Evolutionary conservation across 2,113 vertebrate species (phyloP), one percentile per base, ranked within the genome.

Genomic region (Verasper variegatus): DNA sequence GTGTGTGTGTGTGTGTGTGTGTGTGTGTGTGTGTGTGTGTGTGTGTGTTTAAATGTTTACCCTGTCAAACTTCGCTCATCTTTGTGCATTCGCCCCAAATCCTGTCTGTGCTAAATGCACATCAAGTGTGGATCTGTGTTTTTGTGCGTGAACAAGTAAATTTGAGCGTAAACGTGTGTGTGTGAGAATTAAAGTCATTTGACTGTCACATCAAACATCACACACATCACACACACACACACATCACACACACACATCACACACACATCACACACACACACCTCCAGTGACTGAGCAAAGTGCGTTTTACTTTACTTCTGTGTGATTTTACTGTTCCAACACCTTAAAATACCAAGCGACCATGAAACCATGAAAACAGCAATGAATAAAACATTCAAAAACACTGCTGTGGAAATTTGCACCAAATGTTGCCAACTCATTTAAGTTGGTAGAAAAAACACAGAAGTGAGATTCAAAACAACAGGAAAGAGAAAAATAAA

Each of bases 1-100:
- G 2, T 71, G 60, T 45, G 24, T 66, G 40, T n/a, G 26, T 52
- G 68, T 56, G 52, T 24, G 60, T 60, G 66, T 65, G 23, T 37
- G 45, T 42, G 40, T 55, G n/a, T 75, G 59, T 64, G 27, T 67
- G 56, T 54, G 57, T 77, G 15, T 15, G n/a, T 71, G 57, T 42
- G 18, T 68, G n/a, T n/a, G 21, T 52, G 23, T 24, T 2, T 24
- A 4, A 35, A 35, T 40, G 37, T 40, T 40, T 40, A 40, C 37
- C 37, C 10, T n/a, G 4, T 58, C 26, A 31, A 12, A 35, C 15
- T 60, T 60, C 3, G 17, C 24, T 60, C 8, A 35, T 60, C 13
- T 17, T 10, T 35, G 26, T 31, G 6, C 31, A 7, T 31, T 31
- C 31, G 6, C 1, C 1, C 7, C 31, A 7, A 1, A 31, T 31